Percentiles rank a stretch among this genome's conserved stretches.
Evolutionary conservation across 2,113 vertebrate species (phyloP).

Genomic region (Nesogale talazaci): DNA sequence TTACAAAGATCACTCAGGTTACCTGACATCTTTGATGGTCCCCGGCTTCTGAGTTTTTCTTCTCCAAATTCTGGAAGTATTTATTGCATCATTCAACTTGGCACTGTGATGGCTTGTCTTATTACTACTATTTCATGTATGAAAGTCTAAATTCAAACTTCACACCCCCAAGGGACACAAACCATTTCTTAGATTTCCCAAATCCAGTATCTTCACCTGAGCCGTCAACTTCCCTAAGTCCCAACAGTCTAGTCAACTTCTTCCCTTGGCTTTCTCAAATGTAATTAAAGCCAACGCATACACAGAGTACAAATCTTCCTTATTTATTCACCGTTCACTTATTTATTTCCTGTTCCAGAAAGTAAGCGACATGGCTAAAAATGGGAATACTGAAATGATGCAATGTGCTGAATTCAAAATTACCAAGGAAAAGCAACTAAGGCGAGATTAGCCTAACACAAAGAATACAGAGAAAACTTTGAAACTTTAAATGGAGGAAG

Average conservation of each 20-base stretch:
- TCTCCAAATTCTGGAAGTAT: neutral
- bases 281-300: neutral
- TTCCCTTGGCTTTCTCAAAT: neutral
- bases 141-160: neutral
- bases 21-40: neutral
- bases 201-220: neutral
- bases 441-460: neutral
- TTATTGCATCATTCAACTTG: neutral
- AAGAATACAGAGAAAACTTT: neutral
- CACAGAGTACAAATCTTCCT: neutral
- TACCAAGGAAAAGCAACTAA: neutral
- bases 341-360: neutral
- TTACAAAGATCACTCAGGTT: neutral
- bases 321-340: neutral
- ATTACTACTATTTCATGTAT: neutral
- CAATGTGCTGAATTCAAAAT: conserved; percentile 11
- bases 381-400: neutral
- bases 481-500: conserved; percentile 17
- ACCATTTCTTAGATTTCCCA: neutral
- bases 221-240: neutral
- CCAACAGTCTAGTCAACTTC: neutral
- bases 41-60: neutral
- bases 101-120: neutral
- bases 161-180: neutral
- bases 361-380: neutral